Percentiles rank a stretch among this genome's conserved stretches.
Evolutionary conservation across 2,113 vertebrate species (phyloP).

Genomic region (Micronycteris hirsuta): DNA sequence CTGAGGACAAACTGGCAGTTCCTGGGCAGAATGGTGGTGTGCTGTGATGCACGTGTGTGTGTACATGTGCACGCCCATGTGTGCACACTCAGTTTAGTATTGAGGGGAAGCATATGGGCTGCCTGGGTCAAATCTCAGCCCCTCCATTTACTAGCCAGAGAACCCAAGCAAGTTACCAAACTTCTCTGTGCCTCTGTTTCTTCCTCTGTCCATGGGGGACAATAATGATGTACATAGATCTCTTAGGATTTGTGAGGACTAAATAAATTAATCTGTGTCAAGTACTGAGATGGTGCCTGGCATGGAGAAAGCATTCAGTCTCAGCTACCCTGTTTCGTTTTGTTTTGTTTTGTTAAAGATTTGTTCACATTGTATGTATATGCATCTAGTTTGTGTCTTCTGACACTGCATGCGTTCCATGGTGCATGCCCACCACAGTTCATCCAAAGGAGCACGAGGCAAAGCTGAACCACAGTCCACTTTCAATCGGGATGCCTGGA

Average conservation of each 20-base stretch:
- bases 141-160: not conserved
- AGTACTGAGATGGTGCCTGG: not conserved
- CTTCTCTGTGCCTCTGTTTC: not conserved
- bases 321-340: not conserved
- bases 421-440: not conserved
- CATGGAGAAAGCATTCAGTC: not conserved
- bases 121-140: not conserved
- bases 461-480: not conserved
- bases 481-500: not conserved
- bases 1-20: not conserved
- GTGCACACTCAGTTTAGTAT: not conserved
- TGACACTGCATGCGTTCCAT: accelerated
- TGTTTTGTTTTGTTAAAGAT: not conserved
- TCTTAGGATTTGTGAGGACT: not conserved
- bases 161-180: not conserved
- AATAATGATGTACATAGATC: not conserved
- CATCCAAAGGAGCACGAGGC: not conserved
- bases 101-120: not conserved
- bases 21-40: not conserved
- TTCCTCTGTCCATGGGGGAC: not conserved
- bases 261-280: not conserved
- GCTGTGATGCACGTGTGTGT: not conserved
- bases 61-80: too few relatives aligned
- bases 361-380: not conserved
- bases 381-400: not conserved